These are phyloP conservation scores for Octopus bimaculoides DNA, from an alignment of 1,140 invertebrate species.

Conservation along the genomic window DNA sequence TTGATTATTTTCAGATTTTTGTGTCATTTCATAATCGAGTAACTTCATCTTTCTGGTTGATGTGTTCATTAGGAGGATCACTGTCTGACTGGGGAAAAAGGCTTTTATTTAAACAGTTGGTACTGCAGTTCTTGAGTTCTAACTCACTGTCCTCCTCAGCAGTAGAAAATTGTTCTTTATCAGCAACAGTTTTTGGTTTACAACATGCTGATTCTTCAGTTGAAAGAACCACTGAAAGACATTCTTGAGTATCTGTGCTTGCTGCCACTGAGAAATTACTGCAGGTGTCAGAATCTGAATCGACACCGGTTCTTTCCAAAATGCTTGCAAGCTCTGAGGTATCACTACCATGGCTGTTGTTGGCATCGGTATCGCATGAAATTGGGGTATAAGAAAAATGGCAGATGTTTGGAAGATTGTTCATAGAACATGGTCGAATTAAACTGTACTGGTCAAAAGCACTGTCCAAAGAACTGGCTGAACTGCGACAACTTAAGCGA, in stretches of 20 bases:
- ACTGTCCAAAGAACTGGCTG: slow-evolving; percentile 6
- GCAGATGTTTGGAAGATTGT: background rate
- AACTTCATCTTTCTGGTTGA: slow-evolving; percentile 4
- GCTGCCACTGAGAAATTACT: background rate
- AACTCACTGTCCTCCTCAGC: background rate
- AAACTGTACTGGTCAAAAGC: background rate
- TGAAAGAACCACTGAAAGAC: background rate
- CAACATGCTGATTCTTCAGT: background rate
- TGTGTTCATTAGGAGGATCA: background rate
- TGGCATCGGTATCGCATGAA: background rate
- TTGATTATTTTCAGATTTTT: too few relatives aligned
- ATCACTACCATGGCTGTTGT: background rate
- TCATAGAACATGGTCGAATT: background rate
- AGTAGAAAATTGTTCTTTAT: background rate
- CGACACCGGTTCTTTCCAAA: too few relatives aligned
- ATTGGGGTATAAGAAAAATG: background rate
- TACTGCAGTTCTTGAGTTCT: background rate
- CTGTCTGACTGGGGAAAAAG: background rate
- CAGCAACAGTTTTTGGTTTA: background rate
- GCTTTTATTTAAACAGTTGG: background rate
- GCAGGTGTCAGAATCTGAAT: background rate
- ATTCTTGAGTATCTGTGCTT: background rate
- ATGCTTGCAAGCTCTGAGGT: background rate
- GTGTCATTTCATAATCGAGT: background rate
- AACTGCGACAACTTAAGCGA: background rate